Conservation (phyloP, 2,113 vertebrate genomes). For the Phrynosoma blainvillii region DNA sequence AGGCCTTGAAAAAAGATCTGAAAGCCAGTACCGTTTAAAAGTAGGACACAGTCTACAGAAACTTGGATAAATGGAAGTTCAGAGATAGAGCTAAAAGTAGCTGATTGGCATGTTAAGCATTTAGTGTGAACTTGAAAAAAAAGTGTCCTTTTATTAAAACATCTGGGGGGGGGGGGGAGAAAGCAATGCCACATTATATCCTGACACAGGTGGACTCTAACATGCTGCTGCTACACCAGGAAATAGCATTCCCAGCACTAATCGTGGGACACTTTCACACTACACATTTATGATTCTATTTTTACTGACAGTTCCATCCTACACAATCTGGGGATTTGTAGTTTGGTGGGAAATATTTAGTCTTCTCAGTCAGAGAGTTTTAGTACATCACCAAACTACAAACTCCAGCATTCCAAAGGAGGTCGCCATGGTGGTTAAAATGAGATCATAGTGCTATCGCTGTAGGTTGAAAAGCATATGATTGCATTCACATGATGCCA, state of each 20-base stretch:
- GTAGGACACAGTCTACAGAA: background rate
- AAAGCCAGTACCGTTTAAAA: conserved; percentile 12
- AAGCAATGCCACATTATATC: background rate
- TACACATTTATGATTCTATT: background rate
- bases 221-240: background rate
- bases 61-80: conserved; percentile 15
- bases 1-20: conserved; percentile 15
- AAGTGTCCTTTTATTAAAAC: background rate
- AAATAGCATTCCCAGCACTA: background rate
- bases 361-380: too few species aligned
- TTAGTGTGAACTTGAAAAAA: conserved; percentile 9
- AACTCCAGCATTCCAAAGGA: too few species aligned
- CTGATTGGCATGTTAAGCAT: background rate
- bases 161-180: background rate
- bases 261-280: background rate
- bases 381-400: too few species aligned
- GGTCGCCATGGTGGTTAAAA: too few species aligned
- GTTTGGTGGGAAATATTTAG: too few species aligned
- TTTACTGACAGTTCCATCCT: too few species aligned
- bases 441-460: too few species aligned
- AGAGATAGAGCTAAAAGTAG: conserved; percentile 25
- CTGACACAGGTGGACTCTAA: background rate
- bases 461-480: too few species aligned
- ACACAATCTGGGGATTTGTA: too few species aligned
- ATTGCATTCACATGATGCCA: too few species aligned